Evolutionary conservation across 2,888 invertebrate species (phyloP), one percentile per base, ranked within the genome.

Genomic region (Sphaerophoria rueppellii): DNA sequence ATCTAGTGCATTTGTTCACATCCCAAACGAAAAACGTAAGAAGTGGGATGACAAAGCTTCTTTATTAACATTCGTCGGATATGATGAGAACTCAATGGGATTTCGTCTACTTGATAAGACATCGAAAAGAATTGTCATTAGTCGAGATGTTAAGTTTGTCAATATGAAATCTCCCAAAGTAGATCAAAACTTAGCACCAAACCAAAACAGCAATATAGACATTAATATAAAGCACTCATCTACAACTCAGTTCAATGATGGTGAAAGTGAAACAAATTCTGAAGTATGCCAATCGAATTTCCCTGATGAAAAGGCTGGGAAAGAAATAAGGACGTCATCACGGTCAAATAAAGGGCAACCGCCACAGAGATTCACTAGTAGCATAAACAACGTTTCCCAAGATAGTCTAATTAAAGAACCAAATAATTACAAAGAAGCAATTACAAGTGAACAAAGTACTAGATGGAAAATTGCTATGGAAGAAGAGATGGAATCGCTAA

Each of bases 81-180:
- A 57, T 14, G 57, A 35, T 24, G 24, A 24, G 24, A 24, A 24
- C 24, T 24, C 24, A 24, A 24, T 24, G 24, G 24, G 1, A 35
- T 57, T 14, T 57, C 57, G 57, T 57, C 14, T 57, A 16, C 57
- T 57, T 4, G 57, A 57, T 14, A 57, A 34, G n/a, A 57, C 32
- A 4, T 6, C 57, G 5, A 57, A 57, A n/a, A 34, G 35, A 57
- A 35, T 57, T n/a, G 14, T 35, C 12, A 57, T 57, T 24, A 24
- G 24, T 24, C 35, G 52, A 9, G 52, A 52, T 52, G 24, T 24
- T 24, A 52, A 52, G 24, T 52, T 52, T 5, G 16, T 24, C 24
- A 52, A 24, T 24, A 24, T 24, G 11, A 24, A 52, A 24, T 24
- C 52, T 52, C 1, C 12, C 14, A n/a, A 5, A n/a, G 4, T 0